Conservation (phyloP, 2,888 invertebrate species). For the Artemia sinica region DNA sequence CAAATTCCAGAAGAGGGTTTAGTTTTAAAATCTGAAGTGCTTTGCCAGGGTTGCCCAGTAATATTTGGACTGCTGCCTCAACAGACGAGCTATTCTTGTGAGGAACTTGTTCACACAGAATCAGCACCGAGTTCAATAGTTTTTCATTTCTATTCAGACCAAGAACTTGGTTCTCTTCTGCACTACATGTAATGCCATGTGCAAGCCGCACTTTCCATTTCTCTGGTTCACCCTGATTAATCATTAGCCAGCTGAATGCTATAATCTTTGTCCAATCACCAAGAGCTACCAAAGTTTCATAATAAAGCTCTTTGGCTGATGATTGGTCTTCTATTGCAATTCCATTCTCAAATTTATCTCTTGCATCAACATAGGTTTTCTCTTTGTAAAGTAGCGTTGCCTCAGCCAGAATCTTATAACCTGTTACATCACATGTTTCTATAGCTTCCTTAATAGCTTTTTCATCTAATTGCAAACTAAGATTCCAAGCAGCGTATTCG, state of each 20-base stretch:
- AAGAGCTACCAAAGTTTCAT: background rate
- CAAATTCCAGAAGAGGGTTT: background rate
- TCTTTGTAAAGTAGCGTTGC: too few relatives aligned
- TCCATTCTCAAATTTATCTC: background rate
- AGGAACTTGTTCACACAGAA: background rate
- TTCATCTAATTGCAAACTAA: background rate
- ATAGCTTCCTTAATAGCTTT: background rate
- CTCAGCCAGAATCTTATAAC: too few relatives aligned
- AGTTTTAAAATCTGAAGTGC: background rate
- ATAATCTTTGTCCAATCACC: constrained; percentile 8
- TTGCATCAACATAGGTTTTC: background rate
- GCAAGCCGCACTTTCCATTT: too few relatives aligned
- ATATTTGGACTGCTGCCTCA: background rate
- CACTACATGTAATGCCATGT: too few relatives aligned
- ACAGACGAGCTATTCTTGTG: background rate
- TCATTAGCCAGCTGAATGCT: background rate
- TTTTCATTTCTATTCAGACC: too few relatives aligned
- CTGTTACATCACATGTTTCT: background rate
- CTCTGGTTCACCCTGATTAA: background rate
- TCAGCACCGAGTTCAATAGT: too few relatives aligned
- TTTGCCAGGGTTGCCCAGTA: constrained; percentile 1
- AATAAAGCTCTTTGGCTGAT: background rate
- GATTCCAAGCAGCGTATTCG: constrained; percentile 4
- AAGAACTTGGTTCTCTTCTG: too few relatives aligned
- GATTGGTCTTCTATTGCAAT: background rate